These are phyloP conservation scores for Aphis gossypii DNA, from an alignment of 1,140 invertebrate genomes.

Conservation along the genomic window DNA sequence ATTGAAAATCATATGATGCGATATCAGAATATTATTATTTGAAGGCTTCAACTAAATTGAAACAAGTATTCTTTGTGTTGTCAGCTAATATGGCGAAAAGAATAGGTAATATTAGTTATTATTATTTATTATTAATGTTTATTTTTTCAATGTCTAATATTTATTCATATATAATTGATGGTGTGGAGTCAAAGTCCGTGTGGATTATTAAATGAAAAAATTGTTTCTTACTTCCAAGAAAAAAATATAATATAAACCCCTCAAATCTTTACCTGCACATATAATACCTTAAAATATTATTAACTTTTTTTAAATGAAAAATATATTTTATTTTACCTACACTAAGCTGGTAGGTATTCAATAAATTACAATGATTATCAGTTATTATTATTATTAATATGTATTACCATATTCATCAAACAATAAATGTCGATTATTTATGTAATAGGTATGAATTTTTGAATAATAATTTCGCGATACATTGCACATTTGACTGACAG, in stretches of 20 bases:
- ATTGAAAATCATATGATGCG: too few relatives aligned
- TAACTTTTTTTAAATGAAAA: neutral
- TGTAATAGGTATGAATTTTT: neutral
- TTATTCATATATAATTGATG: too few relatives aligned
- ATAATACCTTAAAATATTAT: neutral
- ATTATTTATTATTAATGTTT: neutral
- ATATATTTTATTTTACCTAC: neutral
- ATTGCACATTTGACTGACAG: neutral
- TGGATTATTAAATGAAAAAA: too few relatives aligned
- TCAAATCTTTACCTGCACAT: neutral
- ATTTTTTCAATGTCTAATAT: neutral
- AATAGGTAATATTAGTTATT: too few relatives aligned
- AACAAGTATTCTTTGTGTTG: too few relatives aligned
- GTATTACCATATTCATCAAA: neutral
- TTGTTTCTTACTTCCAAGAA: too few relatives aligned
- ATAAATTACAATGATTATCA: neutral
- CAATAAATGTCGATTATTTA: neutral
- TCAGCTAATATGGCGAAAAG: too few relatives aligned
- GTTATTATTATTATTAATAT: neutral
- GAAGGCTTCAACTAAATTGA: too few relatives aligned
- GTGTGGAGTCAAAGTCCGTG: too few relatives aligned
- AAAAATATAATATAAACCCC: neutral
- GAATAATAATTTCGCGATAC: conserved; percentile 11
- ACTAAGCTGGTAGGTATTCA: neutral
- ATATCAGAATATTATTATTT: too few relatives aligned